Conservation (phyloP, 37 sponge, comb jelly and placozoan genomes). For the Oopsacas minuta region DNA sequence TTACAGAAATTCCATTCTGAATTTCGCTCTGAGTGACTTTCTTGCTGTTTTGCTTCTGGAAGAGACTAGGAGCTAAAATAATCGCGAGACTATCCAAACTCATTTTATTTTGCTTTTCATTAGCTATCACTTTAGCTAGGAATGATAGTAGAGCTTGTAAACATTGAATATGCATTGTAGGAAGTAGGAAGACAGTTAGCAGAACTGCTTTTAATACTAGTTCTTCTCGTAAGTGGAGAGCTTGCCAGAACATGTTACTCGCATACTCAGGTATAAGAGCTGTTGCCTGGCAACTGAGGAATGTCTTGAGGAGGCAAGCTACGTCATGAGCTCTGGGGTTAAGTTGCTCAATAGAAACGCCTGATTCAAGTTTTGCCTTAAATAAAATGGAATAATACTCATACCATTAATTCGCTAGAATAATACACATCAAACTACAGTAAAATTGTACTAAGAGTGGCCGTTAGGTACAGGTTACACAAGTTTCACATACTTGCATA, state of each 20-base stretch:
- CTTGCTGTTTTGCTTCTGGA: not conserved
- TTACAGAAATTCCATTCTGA: slow-evolving; percentile 8
- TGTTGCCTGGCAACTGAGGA: not conserved
- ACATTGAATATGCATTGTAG: not conserved
- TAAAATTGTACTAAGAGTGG: not conserved
- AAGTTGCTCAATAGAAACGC: not conserved
- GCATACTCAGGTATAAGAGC: not conserved
- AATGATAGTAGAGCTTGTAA: not conserved
- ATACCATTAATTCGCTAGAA: not conserved
- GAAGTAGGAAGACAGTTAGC: not conserved
- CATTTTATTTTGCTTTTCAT: not conserved
- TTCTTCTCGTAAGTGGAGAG: not conserved
- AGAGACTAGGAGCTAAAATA: not conserved
- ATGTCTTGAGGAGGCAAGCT: slow-evolving; percentile 7
- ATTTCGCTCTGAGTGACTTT: not conserved
- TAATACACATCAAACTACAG: too few relatives aligned
- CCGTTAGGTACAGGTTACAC: not conserved
- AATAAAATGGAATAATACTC: not conserved
- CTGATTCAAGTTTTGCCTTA: not conserved
- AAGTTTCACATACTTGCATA: not conserved
- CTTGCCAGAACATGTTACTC: not conserved
- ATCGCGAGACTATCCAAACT: slow-evolving; percentile 5
- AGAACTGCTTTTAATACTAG: not conserved
- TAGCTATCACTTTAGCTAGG: not conserved
- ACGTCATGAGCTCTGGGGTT: not conserved